These are phyloP conservation scores for Motacilla tschutschensis DNA, from an alignment of 2,113 vertebrate genomes.

Conservation along the genomic window DNA sequence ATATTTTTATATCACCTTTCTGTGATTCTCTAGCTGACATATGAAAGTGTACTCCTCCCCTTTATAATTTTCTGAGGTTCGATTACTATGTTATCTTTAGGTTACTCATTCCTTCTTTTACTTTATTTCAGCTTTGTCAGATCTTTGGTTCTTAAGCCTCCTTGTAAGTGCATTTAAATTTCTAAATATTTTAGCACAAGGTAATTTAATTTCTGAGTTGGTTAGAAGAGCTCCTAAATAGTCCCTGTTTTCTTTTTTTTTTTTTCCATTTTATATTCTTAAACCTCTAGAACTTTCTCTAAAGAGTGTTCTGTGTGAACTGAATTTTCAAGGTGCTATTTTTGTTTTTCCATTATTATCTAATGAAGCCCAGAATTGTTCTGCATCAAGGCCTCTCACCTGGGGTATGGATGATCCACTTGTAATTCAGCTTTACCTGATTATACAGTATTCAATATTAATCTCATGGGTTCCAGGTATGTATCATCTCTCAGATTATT, in stretches of 20 bases:
- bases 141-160: background rate
- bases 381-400: background rate
- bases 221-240: background rate
- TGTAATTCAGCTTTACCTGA: background rate
- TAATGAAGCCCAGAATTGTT: background rate
- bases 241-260: background rate
- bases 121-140: background rate
- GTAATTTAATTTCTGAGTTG: background rate
- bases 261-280: background rate
- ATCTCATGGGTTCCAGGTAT: background rate
- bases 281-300: background rate
- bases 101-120: background rate
- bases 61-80: background rate
- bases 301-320: background rate
- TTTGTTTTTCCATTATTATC: background rate
- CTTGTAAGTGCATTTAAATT: background rate
- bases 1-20: background rate
- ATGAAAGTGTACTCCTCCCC: background rate
- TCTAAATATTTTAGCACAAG: background rate
- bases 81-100: background rate
- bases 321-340: background rate
- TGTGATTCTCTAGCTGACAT: background rate
- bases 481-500: background rate
- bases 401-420: background rate
- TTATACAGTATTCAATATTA: background rate